A percentile compares a stretch with the other conserved stretches of the same genome.
Evolutionary conservation across 1,140 invertebrate genomes (phyloP).

Genomic region (Aphaenogaster ashmeadi): DNA sequence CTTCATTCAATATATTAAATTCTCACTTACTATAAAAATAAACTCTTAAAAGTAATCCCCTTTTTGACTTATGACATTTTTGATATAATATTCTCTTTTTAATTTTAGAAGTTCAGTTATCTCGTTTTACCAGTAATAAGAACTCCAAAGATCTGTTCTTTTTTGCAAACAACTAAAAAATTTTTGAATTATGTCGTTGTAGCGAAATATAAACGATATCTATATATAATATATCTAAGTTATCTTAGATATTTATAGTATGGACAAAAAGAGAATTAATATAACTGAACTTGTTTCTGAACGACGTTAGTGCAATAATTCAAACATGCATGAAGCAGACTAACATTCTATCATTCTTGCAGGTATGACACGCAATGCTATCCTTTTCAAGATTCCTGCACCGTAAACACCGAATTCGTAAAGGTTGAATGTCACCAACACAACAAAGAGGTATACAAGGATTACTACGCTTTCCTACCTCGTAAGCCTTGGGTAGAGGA

Average conservation of each 20-base stretch:
- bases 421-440: conserved; percentile 88
- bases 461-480: conserved; percentile 91
- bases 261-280: neutral
- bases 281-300: neutral
- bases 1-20: no score
- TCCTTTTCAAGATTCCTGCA: conserved; percentile 83
- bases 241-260: neutral
- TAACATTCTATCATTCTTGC: conserved; percentile 49
- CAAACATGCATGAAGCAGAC: neutral
- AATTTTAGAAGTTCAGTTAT: no score
- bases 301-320: neutral
- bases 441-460: conserved; percentile 88
- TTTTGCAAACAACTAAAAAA: no score
- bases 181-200: no score
- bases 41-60: no score
- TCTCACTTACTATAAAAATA: no score
- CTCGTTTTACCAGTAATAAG: no score
- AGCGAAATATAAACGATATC: no score
- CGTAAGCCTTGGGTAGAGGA: conserved; percentile 84
- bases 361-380: conserved; percentile 85
- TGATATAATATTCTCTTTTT: no score
- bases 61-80: no score
- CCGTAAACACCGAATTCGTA: conserved; percentile 89
- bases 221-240: no score
- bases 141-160: no score